These are phyloP conservation scores for Apostichopus japonicus DNA, from an alignment of 35 echinoderm and acorn worm species.

Conservation along the genomic window DNA sequence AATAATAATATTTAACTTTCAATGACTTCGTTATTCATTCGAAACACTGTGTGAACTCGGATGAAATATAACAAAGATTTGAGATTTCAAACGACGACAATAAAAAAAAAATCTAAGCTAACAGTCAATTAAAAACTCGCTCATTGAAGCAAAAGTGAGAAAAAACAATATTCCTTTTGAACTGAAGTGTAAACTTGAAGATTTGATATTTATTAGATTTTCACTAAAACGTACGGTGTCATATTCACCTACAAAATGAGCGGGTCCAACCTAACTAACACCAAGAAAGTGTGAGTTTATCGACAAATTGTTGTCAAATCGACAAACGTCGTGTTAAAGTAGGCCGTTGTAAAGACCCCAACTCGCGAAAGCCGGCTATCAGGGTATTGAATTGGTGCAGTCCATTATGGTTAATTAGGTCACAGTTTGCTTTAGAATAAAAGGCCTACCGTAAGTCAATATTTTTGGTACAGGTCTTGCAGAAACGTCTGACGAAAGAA, in stretches of 20 bases:
- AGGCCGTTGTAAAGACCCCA: not conserved
- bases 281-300: not conserved
- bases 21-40: too few relatives aligned
- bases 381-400: slow-evolving; percentile 10
- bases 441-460: slow-evolving; percentile 1
- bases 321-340: not conserved
- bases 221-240: too few relatives aligned
- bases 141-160: not conserved
- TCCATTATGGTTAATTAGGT: slow-evolving; percentile 44
- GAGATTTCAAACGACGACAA: not conserved
- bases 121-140: not conserved
- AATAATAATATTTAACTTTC: too few relatives aligned
- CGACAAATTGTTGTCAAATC: not conserved
- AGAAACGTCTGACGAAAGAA: not conserved
- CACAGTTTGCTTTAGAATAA: not conserved
- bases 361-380: slow-evolving; percentile 5
- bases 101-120: not conserved
- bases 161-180: not conserved
- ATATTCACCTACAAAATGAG: too few relatives aligned
- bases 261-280: not conserved
- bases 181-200: too few relatives aligned
- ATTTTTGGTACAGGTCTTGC: not conserved
- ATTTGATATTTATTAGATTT: too few relatives aligned
- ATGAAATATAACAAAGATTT: not conserved
- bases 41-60: too few relatives aligned